Evolutionary conservation across 37 sponge, comb jelly and placozoan genomes (phyloP).

Genomic region (Oscarella lobularis): DNA sequence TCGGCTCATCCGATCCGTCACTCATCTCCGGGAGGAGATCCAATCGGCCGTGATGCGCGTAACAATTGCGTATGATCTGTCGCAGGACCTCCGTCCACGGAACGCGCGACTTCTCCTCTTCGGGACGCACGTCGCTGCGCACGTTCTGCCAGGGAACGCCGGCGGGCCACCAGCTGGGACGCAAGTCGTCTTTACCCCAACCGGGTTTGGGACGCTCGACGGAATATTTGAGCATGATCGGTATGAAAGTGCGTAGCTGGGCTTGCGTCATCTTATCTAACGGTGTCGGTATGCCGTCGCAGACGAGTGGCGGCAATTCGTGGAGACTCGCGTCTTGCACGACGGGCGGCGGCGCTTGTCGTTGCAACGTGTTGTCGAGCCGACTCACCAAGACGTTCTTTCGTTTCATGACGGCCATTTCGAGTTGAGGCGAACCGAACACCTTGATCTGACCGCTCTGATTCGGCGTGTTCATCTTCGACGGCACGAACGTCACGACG

Average conservation of each 20-base stretch:
- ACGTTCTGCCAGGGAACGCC: slow-evolving; percentile 82
- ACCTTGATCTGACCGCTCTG: slow-evolving; percentile 66
- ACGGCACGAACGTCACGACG: slow-evolving; percentile 59
- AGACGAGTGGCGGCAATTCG: slow-evolving; percentile 75
- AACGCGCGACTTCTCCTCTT: slow-evolving; percentile 39
- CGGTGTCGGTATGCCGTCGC: slow-evolving; percentile 88
- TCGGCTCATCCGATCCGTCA: slow-evolving; percentile 9
- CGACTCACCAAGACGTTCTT: slow-evolving; percentile 17
- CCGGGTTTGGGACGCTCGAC: slow-evolving; percentile 80
- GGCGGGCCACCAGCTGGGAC: slow-evolving; percentile 85
- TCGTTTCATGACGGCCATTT: slow-evolving; percentile 17
- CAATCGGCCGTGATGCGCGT: slow-evolving; percentile 48
- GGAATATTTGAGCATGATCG: slow-evolving; percentile 70
- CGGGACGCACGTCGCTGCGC: slow-evolving; percentile 53
- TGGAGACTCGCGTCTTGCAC: slow-evolving; percentile 11
- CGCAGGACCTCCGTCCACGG: slow-evolving; percentile 77
- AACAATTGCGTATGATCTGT: slow-evolving; percentile 61
- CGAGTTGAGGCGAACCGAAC: slow-evolving; percentile 50
- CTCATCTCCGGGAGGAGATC: slow-evolving; percentile 71
- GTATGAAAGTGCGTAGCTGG: slow-evolving; percentile 79
- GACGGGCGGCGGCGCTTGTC: not conserved
- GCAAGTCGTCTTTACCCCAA: slow-evolving; percentile 79
- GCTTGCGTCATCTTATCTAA: slow-evolving; percentile 91
- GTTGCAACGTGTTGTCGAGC: slow-evolving; percentile 1
- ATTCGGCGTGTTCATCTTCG: slow-evolving; percentile 17